Evolutionary conservation across 2,797 vertebrate genomes (phyloP).

Genomic region (Gobio occitaniae): DNA sequence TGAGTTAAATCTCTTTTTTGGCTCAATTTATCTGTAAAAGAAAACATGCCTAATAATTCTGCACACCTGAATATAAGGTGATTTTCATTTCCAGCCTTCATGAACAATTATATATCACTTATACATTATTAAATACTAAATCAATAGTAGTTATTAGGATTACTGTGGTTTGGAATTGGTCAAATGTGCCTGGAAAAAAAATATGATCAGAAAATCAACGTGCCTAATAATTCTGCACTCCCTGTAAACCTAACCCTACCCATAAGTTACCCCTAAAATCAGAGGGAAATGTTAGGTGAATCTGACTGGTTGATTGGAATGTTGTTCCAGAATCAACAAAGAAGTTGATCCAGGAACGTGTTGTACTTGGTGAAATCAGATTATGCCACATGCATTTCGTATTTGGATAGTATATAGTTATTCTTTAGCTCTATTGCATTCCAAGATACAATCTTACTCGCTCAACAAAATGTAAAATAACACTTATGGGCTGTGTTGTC

Average conservation of each 20-base stretch:
- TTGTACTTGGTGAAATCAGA: background rate
- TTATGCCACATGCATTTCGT: background rate
- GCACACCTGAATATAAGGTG: no score
- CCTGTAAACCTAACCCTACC: background rate
- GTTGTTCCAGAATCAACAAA: background rate
- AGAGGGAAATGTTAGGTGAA: background rate
- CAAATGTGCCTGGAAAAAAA: no score
- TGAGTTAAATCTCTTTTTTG: no score
- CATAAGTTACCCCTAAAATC: background rate
- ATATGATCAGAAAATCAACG: no score
- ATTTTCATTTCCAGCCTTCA: no score
- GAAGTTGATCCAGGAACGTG: background rate
- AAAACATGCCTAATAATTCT: no score
- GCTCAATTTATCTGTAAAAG: no score
- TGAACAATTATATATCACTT: no score
- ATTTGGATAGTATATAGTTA: slow-evolving; percentile 5
- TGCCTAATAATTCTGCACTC: no score
- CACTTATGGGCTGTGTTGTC: background rate
- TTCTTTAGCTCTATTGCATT: background rate
- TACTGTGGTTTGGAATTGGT: no score
- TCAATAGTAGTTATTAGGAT: no score
- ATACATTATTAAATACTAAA: no score
- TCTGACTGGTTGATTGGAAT: background rate
- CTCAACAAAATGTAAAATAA: background rate
- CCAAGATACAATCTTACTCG: background rate